Base-by-base conservation (phyloP, 2,113 vertebrate species). In the Trichechus manatus region DNA sequence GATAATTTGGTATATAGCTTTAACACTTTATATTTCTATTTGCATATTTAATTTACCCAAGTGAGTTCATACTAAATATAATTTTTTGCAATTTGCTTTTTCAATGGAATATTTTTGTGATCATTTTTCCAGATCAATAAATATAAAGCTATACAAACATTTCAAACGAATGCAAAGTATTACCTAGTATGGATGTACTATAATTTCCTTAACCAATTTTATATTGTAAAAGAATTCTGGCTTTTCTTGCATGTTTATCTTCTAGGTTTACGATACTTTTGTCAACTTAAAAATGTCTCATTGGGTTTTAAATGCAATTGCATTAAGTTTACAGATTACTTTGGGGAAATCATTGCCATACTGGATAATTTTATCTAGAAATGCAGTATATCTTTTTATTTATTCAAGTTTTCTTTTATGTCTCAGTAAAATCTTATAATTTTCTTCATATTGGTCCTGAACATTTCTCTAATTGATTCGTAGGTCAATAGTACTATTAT, bases 311-410 rank as follows among this genome's bases (percentile, higher is more conserved):
- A 47, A 50, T 50, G 42, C 8, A 78, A 50, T 78, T 78, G 25
- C 13, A 50, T 83, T 89, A 72, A 88, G 4, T 63, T 93, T 93
- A 42, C 11, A 92, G 33, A 84, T 89, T 86, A 93, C 83, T 87
- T 86, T 89, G 33, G 29, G 17, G 47, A 53, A 81, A 79, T 44
- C 22, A 68, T 91, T 92, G 81, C 11, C 80, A 22, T 88, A 74
- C 20, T 78, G 63, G 61, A 33, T 81, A 88, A 89, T 75, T 79
- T 96, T 89, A 75, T 78, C 20, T 91, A 50, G 74, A 93, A 80
- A 89, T 56, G 47, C 5, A 53, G 22, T 53, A 3, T 66, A 59
- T 81, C 6, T 86, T 93, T 93, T 94, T 5, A 86, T 81, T 92
- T 91, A 78, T 95, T 70, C 10, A 56, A 33, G 42, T n/a, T 36